These are phyloP conservation scores for Eupithecia vulgata DNA, from an alignment of 2,888 invertebrate genomes.

Conservation along the genomic window DNA sequence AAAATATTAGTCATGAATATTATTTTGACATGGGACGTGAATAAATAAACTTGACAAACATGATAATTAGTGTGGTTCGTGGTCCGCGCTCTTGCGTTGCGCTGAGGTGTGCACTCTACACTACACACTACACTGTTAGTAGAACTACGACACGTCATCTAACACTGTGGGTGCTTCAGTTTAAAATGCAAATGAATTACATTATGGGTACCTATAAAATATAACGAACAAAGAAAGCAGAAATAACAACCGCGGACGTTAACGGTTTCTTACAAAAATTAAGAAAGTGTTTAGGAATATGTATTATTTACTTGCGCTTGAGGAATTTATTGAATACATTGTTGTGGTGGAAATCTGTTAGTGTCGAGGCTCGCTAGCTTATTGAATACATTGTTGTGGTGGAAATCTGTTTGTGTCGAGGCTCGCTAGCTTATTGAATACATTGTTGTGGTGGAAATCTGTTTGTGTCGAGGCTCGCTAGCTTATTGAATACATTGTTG, in stretches of 20 bases:
- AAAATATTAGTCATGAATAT: too few species aligned
- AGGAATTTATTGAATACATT: conserved; percentile 76
- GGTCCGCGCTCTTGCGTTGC: neutral
- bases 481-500: conserved; percentile 75
- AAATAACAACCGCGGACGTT: conserved; percentile 46
- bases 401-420: conserved; percentile 61
- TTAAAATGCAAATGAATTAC: conserved; percentile 44
- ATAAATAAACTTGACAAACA: too few species aligned
- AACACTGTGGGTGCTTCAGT: conserved; percentile 8
- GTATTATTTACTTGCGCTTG: conserved; percentile 54
- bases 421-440: conserved; percentile 61
- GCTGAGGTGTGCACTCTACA: neutral
- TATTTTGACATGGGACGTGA: too few species aligned
- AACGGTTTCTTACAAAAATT: conserved; percentile 49
- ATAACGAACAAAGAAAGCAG: conserved; percentile 41
- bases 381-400: conserved; percentile 70
- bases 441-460: conserved; percentile 73
- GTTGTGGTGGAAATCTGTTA: conserved; percentile 73
- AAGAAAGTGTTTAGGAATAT: conserved; percentile 46
- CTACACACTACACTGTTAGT: neutral
- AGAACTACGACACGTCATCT: conserved; percentile 7
- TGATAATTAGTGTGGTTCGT: too few species aligned
- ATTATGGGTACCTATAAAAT: conserved; percentile 21
- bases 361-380: neutral
- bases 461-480: conserved; percentile 48